Conservation (phyloP, 2,888 invertebrate species). For the Chaetogeoica ovagalla region DNA sequence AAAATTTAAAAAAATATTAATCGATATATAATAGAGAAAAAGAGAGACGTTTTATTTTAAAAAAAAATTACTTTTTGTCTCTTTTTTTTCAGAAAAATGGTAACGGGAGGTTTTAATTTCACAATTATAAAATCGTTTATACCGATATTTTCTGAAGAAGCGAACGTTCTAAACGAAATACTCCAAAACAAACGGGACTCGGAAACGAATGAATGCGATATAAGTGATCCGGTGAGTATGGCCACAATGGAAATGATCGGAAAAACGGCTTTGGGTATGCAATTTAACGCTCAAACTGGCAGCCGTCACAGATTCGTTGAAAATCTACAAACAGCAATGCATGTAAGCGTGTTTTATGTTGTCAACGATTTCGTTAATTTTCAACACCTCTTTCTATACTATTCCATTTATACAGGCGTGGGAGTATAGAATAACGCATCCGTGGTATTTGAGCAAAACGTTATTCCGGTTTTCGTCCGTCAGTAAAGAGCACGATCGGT, state of each 20-base stretch:
- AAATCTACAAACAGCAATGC: conserved; percentile 38
- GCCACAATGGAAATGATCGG: conserved; percentile 55
- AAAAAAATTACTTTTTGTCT: too few relatives aligned
- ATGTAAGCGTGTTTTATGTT: neutral
- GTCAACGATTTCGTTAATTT: too few relatives aligned
- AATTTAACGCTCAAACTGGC: conserved; percentile 53
- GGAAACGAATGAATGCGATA: conserved; percentile 13
- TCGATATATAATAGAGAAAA: neutral
- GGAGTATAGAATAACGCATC: conserved; percentile 36
- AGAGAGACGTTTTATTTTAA: neutral
- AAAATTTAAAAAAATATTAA: too few relatives aligned
- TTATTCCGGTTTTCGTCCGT: conserved; percentile 26
- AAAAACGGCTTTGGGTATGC: conserved; percentile 54
- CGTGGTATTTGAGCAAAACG: conserved; percentile 44
- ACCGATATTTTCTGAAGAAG: conserved; percentile 45
- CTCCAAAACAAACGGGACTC: conserved; percentile 12
- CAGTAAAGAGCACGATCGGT: conserved; percentile 1
- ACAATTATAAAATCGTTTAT: conserved; percentile 48
- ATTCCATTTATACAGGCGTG: too few relatives aligned
- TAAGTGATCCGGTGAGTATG: conserved; percentile 48
- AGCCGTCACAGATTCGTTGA: conserved; percentile 43
- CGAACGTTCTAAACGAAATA: conserved; percentile 4
- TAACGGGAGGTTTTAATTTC: conserved; percentile 43
- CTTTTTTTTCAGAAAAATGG: conserved; percentile 41
- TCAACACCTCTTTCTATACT: too few relatives aligned